Evolutionary conservation across 2,888 invertebrate species (phyloP), one percentile per base, ranked within the genome.

Genomic region (Phaedon cochleariae): DNA sequence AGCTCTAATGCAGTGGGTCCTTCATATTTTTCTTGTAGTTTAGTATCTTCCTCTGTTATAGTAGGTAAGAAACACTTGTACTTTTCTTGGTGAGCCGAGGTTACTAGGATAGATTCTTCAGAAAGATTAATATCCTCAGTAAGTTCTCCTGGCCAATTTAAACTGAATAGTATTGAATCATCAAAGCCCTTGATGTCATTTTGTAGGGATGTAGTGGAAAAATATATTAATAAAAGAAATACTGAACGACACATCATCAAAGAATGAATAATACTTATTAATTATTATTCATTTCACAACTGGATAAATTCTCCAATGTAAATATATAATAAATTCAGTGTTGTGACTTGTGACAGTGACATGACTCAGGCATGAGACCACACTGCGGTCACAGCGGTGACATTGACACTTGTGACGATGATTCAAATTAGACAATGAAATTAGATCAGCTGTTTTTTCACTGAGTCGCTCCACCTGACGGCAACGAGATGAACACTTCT

Each of bases 1-100:
- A 96, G 84, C 75, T 93, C 91, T 51, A 95, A 84, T 0, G 96
- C 93, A 70, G 90, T 90, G 52, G 91, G 90, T 1, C 93, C 94
- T 57, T 85, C 86, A 78, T 93, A 91, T 10, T 87, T 86, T 52
- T 89, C 88, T 57, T 88, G 88, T n/a, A 84, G 85, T 10, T 83
- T 79, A 55, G 86, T 86, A 46, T 87, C 84, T 75, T 86, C 86
- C 64, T 85, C 85, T 83, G 77, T 84, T 7, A 90, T 83, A 66
- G 90, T 89, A 10, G 96, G 96, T 73, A 97, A 85, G 9, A 88
- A 84, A 80, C 97, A 97, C 64, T 90, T 88, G 81, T 95, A 97
- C 72, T 89, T 88, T 79, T 97, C 97, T 77, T 93, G 89, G 68
- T 92, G 89, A 15, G 89, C 86, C 12, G 95, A 93, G 59, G 87